Conservation (phyloP, 2,113 vertebrate species). For the Spermophilus dauricus region DNA sequence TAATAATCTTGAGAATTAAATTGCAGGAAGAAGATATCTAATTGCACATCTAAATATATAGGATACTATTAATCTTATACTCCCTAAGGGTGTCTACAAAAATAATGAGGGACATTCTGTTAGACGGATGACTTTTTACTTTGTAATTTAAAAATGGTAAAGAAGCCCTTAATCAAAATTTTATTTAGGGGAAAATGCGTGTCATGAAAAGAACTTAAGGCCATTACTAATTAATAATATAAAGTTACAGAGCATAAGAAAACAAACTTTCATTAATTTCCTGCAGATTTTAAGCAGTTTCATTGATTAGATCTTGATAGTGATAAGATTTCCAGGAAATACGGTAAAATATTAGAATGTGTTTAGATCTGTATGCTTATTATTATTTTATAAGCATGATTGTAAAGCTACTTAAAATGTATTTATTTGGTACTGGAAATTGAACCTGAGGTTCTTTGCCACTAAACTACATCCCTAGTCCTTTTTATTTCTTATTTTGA, state of each 20-base stretch:
- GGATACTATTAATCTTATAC: conserved; percentile 60
- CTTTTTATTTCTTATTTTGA: no score
- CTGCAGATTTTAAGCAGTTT: conserved; percentile 48
- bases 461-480: no score
- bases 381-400: conserved; percentile 19
- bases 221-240: conserved; percentile 68
- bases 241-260: conserved; percentile 49
- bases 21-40: conserved; percentile 27
- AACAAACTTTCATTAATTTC: conserved; percentile 34
- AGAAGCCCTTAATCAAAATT: conserved; percentile 51
- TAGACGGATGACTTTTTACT: conserved; percentile 57
- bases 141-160: conserved; percentile 55
- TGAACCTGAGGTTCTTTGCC: no score
- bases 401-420: background rate
- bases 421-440: no score
- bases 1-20: conserved; percentile 24
- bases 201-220: conserved; percentile 46
- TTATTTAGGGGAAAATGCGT: conserved; percentile 45
- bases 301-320: conserved; percentile 39
- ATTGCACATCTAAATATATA: conserved; percentile 23
- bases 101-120: conserved; percentile 63
- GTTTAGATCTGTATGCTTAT: conserved; percentile 16
- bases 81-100: conserved; percentile 21
- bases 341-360: background rate
- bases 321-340: conserved; percentile 52